Evolutionary conservation across 2,888 invertebrate genomes (phyloP).

Genomic region (Panopea generosa): DNA sequence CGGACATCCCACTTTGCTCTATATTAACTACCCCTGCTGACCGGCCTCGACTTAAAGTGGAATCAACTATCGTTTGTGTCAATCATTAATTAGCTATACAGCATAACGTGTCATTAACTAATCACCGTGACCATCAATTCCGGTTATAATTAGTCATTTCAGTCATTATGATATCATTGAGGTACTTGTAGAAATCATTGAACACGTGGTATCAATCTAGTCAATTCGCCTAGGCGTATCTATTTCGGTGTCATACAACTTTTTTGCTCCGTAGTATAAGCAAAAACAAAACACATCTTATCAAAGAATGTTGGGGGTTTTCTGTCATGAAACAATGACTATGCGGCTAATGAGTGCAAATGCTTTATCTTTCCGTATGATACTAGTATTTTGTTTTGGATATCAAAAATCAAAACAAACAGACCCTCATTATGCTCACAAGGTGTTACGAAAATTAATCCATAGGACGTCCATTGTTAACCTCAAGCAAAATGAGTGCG

Average conservation of each 20-base stretch:
- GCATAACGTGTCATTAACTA: constrained; percentile 39
- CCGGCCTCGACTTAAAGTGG: constrained; percentile 7
- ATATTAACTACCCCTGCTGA: neutral
- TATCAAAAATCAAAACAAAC: constrained; percentile 41
- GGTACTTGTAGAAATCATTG: constrained; percentile 11
- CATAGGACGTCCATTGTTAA: too few species aligned
- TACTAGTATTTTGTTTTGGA: constrained; percentile 4
- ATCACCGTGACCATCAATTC: constrained; percentile 31
- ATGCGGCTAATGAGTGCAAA: constrained; percentile 16
- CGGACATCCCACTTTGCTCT: too few species aligned
- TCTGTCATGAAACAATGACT: constrained; percentile 20
- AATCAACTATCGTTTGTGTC: constrained; percentile 29
- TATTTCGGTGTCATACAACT: constrained; percentile 16
- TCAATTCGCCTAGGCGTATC: constrained; percentile 18
- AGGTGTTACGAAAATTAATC: neutral
- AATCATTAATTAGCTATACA: constrained; percentile 36
- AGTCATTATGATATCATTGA: constrained; percentile 29
- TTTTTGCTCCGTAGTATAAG: constrained; percentile 6
- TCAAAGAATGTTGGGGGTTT: constrained; percentile 20
- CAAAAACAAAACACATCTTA: constrained; percentile 11
- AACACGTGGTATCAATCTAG: constrained; percentile 24
- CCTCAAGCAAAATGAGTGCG: too few species aligned
- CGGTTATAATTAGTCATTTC: constrained; percentile 31
- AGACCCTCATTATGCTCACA: neutral
- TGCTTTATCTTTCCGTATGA: too few species aligned